Evolutionary conservation across 2,888 invertebrate genomes (phyloP), one percentile per base, ranked within the genome.

Genomic region (Bursaphelenchus okinawaensis): DNA sequence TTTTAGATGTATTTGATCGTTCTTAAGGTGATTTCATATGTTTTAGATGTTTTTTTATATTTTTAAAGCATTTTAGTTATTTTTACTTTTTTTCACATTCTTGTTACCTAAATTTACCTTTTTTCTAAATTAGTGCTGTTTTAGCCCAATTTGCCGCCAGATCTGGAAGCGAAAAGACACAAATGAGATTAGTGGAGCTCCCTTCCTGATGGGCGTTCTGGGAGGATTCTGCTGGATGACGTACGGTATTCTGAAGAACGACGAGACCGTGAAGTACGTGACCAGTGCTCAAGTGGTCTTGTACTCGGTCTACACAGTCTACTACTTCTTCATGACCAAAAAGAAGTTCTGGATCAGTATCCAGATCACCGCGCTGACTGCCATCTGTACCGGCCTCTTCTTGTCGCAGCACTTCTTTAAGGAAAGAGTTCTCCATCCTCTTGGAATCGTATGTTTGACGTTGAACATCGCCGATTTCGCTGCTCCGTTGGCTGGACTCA

Each of bases 381-480:
- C 67, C 27, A 70, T 75, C 50, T 81, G 80, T 60, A 67, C 69
- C 6, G 19, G 65, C 0, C 69, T 81, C 31, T 61, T 76, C 20
- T 52, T 69, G 52, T 62, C 70, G 9, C 74, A 74, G 31, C 72
- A 80, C 67, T 73, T 81, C 71, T 78, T 81, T 67, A 77, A 78
- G 29, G 69, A 68, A 64, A 78, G 76, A 69, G 74, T 81, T 55
- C 79, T 77, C 75, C 79, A 81, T 62, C 81, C 81, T 16, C 85
- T 91, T 75, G 92, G 92, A 24, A 71, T 83, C 55, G 66, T 84
- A 26, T 83, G 91, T 75, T 89, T 90, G 83, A 83, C 87, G 28
- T 85, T 91, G 31, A 91, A 91, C 0, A 87, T 91, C 55, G 80
- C 90, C 67, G 90, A 91, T 78, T 89, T 92, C 82, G 91, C 90